Evolutionary conservation across 2,888 invertebrate species (phyloP).

Genomic region (Iphiclides podalirius): DNA sequence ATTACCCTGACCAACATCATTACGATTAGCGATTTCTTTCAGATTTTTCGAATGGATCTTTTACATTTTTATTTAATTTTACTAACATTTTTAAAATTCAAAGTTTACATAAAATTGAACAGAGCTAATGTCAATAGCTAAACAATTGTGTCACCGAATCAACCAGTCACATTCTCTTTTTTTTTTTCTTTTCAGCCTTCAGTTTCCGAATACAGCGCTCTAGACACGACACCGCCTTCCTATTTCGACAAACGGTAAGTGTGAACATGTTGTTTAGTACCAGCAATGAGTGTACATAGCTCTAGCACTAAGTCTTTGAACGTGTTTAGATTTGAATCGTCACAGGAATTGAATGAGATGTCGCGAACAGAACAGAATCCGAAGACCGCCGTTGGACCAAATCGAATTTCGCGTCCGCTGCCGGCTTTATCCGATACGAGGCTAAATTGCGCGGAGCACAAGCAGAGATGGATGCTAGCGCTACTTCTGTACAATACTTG

Average conservation of each 20-base stretch:
- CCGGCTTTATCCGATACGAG: constrained; percentile 34
- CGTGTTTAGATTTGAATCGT: constrained; percentile 54
- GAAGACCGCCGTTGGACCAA: background rate
- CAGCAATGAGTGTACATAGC: background rate
- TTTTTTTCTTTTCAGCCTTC: constrained; percentile 51
- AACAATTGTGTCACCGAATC: no score
- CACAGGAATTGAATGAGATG: constrained; percentile 43
- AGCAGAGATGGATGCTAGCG: constrained; percentile 65
- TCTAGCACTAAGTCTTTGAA: constrained; percentile 25
- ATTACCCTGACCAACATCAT: no score
- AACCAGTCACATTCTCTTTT: no score
- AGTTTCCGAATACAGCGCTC: constrained; percentile 40
- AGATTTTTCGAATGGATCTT: no score
- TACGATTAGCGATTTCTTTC: no score
- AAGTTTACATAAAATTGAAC: no score
- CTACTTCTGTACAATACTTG: constrained; percentile 67
- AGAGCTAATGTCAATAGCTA: no score
- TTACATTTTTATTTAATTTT: no score
- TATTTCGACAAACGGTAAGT: constrained; percentile 65
- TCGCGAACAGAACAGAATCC: background rate
- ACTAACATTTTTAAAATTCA: no score
- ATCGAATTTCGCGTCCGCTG: constrained; percentile 28
- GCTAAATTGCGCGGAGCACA: constrained; percentile 33
- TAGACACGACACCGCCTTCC: constrained; percentile 53
- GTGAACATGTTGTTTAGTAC: background rate